A percentile compares a stretch with the other conserved stretches of the same genome.
These are phyloP conservation scores for Crenichthys baileyi DNA, from an alignment of 2,797 vertebrate genomes.

Conservation along the genomic window DNA sequence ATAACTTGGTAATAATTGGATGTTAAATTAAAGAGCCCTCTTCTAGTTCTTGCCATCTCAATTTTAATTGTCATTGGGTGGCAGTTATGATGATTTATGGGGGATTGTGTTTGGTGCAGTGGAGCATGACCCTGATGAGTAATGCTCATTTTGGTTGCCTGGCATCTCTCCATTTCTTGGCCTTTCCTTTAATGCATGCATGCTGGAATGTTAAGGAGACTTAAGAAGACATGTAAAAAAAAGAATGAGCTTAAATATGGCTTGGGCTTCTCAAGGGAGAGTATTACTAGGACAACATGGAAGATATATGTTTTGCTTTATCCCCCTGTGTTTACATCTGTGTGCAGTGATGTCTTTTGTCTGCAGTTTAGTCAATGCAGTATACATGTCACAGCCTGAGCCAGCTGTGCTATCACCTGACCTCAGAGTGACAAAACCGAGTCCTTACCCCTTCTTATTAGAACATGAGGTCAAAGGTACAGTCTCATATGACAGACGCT, in stretches of 20 bases:
- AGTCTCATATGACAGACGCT: conserved; percentile 73
- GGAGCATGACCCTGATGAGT: conserved; percentile 95
- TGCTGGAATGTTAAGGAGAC: conserved; percentile 91
- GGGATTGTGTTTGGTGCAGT: conserved; percentile 97
- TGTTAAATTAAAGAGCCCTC: conserved; percentile 99
- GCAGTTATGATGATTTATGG: conserved; percentile 99
- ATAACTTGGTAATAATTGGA: conserved; percentile 99
- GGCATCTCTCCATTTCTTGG: conserved; percentile 86
- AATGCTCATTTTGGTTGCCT: conserved; percentile 92
- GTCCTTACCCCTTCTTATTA: conserved; percentile 80
- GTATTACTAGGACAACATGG: conserved; percentile 49
- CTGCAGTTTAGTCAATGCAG: conserved; percentile 43
- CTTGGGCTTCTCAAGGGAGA: conserved; percentile 45
- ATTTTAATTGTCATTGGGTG: conserved; percentile 98
- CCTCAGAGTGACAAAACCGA: conserved; percentile 76
- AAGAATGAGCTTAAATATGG: conserved; percentile 34
- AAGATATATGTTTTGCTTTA: conserved; percentile 47
- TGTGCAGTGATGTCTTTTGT: conserved; percentile 12
- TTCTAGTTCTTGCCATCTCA: conserved; percentile 98
- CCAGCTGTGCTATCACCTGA: conserved; percentile 68
- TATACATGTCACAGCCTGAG: conserved; percentile 47
- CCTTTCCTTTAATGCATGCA: conserved; percentile 85
- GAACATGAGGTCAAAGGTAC: conserved; percentile 79
- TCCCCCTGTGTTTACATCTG: conserved; percentile 27
- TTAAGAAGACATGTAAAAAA: conserved; percentile 21